phyloP scores from a whole-genome alignment of 30 jellyfish, hydroid and myxozoan species.

The Aurelia sp. region DNA sequence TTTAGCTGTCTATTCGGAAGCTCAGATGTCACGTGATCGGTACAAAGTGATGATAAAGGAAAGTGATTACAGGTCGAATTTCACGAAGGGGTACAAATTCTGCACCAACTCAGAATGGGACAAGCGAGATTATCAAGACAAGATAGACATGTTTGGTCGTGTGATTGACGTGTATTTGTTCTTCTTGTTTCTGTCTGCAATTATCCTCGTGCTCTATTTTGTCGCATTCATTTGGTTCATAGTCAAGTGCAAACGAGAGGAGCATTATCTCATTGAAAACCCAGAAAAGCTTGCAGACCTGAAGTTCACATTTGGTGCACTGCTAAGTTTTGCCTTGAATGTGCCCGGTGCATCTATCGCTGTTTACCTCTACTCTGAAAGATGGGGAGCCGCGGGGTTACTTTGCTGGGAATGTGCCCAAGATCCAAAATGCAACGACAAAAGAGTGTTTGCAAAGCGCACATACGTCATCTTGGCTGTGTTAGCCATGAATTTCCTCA shows the following conservation, averaged over 20 bases:
- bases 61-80: conserved; percentile 50
- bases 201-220: conserved; percentile 66
- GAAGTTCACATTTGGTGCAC: conserved; percentile 86
- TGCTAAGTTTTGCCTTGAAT: conserved; percentile 82
- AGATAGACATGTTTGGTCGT: conserved; percentile 81
- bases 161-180: conserved; percentile 83
- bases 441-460: conserved; percentile 78
- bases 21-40: conserved; percentile 75
- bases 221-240: conserved; percentile 87
- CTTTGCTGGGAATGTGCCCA: conserved; percentile 98
- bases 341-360: conserved; percentile 94
- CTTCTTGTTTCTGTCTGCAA: conserved; percentile 82
- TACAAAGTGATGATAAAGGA: conserved; percentile 56
- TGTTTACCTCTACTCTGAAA: conserved; percentile 77
- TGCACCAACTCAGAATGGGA: conserved; percentile 86
- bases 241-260: conserved; percentile 69
- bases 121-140: conserved; percentile 80
- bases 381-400: conserved; percentile 84
- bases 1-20: conserved; percentile 81
- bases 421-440: conserved; percentile 83
- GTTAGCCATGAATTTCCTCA: conserved; percentile 73
- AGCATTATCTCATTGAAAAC: conserved; percentile 71
- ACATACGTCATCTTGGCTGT: conserved; percentile 67
- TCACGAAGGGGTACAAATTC: conserved; percentile 74
- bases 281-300: conserved; percentile 82